phyloP scores from a whole-genome alignment of 1,140 invertebrate genomes.

The Marisa cornuarietis region DNA sequence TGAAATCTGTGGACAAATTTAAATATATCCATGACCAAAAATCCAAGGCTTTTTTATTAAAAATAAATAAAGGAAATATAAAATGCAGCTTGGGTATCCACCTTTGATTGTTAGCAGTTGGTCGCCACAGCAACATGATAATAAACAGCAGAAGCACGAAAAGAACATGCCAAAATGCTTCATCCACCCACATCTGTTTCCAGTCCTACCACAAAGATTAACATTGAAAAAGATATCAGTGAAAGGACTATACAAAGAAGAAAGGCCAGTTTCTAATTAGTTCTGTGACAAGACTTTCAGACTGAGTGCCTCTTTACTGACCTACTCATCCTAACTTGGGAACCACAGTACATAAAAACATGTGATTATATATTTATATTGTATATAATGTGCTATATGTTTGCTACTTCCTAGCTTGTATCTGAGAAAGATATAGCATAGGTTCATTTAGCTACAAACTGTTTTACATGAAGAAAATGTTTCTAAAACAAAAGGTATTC shows the following conservation, averaged over 20 bases:
- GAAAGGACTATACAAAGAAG: too few species aligned
- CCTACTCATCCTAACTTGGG: too few species aligned
- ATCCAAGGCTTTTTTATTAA: too few species aligned
- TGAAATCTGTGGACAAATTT: too few species aligned
- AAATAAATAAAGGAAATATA: too few species aligned
- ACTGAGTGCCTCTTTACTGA: too few species aligned
- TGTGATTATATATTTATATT: too few species aligned
- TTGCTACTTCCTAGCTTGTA: not conserved
- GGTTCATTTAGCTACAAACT: too few species aligned
- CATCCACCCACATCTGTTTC: conserved; percentile 86
- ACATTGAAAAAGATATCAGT: not conserved
- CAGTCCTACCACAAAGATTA: conserved; percentile 73
- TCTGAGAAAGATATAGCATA: not conserved
- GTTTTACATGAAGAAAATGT: not conserved
- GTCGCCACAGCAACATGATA: conserved; percentile 94
- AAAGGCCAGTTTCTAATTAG: too few species aligned
- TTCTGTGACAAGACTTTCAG: too few species aligned
- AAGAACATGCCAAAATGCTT: conserved; percentile 92
- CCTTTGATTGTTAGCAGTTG: conserved; percentile 93
- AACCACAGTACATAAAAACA: not conserved
- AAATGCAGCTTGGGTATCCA: conserved; percentile 28
- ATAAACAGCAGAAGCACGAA: conserved; percentile 88
- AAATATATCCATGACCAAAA: too few species aligned
- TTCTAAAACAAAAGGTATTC: not conserved
- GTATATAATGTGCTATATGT: too few species aligned